These are phyloP conservation scores for Apis cerana DNA, from an alignment of 1,140 invertebrate species.

Conservation along the genomic window DNA sequence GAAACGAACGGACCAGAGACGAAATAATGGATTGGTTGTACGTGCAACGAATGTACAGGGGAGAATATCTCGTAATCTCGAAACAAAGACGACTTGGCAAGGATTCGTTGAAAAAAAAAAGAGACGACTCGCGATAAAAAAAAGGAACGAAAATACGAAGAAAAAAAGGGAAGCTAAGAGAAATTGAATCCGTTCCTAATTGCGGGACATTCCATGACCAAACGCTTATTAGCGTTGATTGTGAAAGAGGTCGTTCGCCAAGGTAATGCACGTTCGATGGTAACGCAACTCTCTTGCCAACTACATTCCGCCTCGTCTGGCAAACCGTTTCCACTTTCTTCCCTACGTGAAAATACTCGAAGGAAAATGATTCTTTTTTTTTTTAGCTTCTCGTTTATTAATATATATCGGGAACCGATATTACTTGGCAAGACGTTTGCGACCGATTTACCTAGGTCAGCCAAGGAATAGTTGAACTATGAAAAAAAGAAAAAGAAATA, in stretches of 20 bases:
- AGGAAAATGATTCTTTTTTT: neutral
- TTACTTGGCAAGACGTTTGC: no score
- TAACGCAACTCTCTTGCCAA: constrained; percentile 41
- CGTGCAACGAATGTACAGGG: constrained; percentile 9
- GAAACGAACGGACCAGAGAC: neutral
- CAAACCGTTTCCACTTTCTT: neutral
- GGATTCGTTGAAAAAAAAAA: neutral
- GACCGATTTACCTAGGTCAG: no score
- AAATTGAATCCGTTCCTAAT: constrained; percentile 55
- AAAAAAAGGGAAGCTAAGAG: neutral
- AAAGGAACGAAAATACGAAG: no score
- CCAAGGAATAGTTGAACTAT: no score
- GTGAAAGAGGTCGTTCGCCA: constrained; percentile 32
- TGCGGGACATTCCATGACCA: constrained; percentile 31
- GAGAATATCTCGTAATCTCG: no score
- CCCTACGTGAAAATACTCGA: neutral
- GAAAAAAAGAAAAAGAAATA: no score
- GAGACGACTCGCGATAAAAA: neutral
- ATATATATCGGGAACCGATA: no score
- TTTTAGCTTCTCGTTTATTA: no score
- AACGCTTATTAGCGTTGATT: constrained; percentile 51
- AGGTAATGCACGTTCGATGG: constrained; percentile 16
- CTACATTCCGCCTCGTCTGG: constrained; percentile 11
- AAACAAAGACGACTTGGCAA: neutral
- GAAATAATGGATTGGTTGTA: neutral